A percentile compares a stretch with the other conserved stretches of the same genome.
Conservation (phyloP, 2,888 invertebrate species). For the Eilema caniola region DNA sequence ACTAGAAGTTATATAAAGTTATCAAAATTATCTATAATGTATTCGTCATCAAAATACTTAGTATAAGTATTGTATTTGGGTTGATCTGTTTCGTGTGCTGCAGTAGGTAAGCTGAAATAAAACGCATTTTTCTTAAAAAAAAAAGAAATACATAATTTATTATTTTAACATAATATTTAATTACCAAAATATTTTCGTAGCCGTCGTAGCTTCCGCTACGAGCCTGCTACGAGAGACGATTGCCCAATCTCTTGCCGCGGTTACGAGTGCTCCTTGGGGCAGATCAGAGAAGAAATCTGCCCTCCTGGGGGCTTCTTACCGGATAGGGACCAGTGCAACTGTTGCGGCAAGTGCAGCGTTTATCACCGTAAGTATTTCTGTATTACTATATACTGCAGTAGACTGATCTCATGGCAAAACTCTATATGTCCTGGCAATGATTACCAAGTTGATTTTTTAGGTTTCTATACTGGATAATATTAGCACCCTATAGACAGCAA, state of each 20-base stretch:
- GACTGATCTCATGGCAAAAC: too few relatives aligned
- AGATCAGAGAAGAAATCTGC: conserved; percentile 65
- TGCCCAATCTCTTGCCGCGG: conserved; percentile 75
- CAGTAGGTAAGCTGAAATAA: too few relatives aligned
- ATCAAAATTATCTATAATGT: too few relatives aligned
- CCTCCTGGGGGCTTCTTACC: conserved; percentile 73
- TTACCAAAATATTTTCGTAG: conserved; percentile 43
- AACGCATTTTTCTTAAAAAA: too few relatives aligned
- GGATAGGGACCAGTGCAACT: conserved; percentile 74
- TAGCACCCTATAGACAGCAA: not conserved
- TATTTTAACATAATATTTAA: not conserved
- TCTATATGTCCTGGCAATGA: too few relatives aligned
- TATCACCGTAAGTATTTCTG: conserved; percentile 68
- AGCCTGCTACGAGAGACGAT: conserved; percentile 60
- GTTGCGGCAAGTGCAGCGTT: conserved; percentile 76
- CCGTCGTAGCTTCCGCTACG: conserved; percentile 71
- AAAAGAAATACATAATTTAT: too few relatives aligned
- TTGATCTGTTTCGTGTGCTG: too few relatives aligned
- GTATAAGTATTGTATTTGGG: too few relatives aligned
- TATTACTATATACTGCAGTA: not conserved
- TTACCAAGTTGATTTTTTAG: too few relatives aligned
- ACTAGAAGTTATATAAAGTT: too few relatives aligned
- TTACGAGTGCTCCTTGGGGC: conserved; percentile 60
- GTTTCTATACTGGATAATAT: not conserved
- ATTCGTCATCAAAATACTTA: too few relatives aligned